A percentile compares a stretch with the other conserved stretches of the same genome.
These are phyloP conservation scores for Andricus grossulariae DNA, from an alignment of 1,140 invertebrate species.

Conservation along the genomic window DNA sequence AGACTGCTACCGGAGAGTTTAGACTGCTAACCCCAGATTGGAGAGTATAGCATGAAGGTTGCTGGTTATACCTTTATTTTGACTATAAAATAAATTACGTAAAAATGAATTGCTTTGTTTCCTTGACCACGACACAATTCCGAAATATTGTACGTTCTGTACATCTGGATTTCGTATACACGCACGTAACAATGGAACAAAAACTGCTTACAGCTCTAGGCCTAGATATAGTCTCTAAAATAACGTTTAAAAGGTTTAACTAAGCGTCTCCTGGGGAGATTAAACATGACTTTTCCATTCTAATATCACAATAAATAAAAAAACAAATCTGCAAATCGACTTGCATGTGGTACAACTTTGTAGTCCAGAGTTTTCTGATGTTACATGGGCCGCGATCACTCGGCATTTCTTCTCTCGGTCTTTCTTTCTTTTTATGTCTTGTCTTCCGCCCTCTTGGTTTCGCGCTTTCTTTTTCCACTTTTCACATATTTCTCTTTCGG, in stretches of 20 bases:
- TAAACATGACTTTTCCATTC: slow-evolving; percentile 36
- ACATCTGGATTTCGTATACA: slow-evolving; percentile 24
- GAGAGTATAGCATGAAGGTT: no score
- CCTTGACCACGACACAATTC: not conserved
- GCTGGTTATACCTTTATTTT: no score
- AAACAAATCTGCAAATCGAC: slow-evolving; percentile 32
- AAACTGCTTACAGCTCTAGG: slow-evolving; percentile 15
- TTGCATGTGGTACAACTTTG: not conserved
- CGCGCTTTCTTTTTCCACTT: slow-evolving; percentile 27
- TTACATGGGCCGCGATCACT: not conserved
- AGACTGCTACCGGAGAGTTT: no score
- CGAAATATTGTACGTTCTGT: slow-evolving; percentile 22
- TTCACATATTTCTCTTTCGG: slow-evolving; percentile 5
- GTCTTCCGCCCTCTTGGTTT: not conserved
- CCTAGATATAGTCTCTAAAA: slow-evolving; percentile 30
- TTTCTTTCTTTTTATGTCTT: slow-evolving; percentile 7
- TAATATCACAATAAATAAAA: slow-evolving; percentile 48
- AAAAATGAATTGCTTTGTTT: not conserved
- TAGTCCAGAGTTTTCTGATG: slow-evolving; percentile 1
- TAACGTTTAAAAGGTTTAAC: not conserved
- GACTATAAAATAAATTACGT: no score
- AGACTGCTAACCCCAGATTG: no score
- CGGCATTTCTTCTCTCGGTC: not conserved
- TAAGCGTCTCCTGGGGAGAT: slow-evolving; percentile 30
- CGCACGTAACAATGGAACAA: slow-evolving; percentile 31